Conservation (phyloP, 2,888 invertebrate genomes). For the Trypoxylon attenuatum region DNA sequence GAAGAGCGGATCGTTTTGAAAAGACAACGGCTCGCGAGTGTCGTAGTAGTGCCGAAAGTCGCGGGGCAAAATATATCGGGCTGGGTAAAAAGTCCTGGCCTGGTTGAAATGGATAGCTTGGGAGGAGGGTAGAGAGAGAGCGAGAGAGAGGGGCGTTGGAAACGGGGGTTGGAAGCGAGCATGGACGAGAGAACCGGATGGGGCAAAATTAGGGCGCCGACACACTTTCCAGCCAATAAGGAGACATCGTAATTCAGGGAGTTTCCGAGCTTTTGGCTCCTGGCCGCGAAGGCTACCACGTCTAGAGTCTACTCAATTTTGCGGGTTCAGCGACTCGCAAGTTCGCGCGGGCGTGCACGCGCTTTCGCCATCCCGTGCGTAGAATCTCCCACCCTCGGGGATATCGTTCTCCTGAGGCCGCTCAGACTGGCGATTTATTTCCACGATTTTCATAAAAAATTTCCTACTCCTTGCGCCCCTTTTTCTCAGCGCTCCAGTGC, state of each 20-base stretch:
- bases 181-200: background rate
- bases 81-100: background rate
- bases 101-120: background rate
- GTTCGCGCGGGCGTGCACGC: constrained; percentile 29
- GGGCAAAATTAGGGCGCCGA: constrained; percentile 32
- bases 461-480: too few relatives aligned
- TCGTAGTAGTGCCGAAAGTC: background rate
- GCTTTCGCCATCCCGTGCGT: too few relatives aligned
- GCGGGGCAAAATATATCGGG: background rate
- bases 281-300: constrained; percentile 23
- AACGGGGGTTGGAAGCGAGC: background rate
- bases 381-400: too few relatives aligned
- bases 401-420: too few relatives aligned
- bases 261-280: constrained; percentile 30
- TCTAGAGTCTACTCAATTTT: background rate
- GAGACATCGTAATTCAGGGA: constrained; percentile 28
- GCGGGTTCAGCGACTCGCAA: constrained; percentile 14
- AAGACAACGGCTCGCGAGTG: too few relatives aligned
- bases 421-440: too few relatives aligned
- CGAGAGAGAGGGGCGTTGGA: too few relatives aligned
- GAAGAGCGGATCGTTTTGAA: background rate
- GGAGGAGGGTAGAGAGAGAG: background rate
- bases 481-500: too few relatives aligned
- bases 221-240: constrained; percentile 38
- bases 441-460: too few relatives aligned